Evolutionary conservation across 2,888 invertebrate genomes (phyloP).

Genomic region (Hydraecia micacea): DNA sequence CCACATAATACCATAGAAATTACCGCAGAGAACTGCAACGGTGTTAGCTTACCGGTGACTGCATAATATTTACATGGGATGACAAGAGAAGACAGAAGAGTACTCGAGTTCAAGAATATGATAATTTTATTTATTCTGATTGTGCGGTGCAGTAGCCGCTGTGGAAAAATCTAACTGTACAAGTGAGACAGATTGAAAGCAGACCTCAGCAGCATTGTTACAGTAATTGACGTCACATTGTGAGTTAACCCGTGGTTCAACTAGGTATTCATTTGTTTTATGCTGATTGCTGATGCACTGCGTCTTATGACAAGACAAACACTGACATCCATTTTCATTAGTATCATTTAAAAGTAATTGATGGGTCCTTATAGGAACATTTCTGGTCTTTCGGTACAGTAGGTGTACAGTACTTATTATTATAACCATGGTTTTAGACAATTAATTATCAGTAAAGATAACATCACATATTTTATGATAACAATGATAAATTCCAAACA

Average conservation of each 20-base stretch:
- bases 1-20: conserved; percentile 16
- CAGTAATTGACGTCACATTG: neutral
- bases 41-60: conserved; percentile 21
- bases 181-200: neutral
- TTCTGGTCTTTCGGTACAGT: neutral
- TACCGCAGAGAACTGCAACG: conserved; percentile 14
- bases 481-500: neutral
- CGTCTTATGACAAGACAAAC: conserved; percentile 7
- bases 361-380: neutral
- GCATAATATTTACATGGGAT: conserved; percentile 28
- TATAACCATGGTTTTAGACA: neutral
- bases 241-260: conserved; percentile 11
- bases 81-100: conserved; percentile 4
- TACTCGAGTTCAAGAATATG: neutral
- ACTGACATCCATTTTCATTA: neutral
- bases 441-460: neutral
- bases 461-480: neutral
- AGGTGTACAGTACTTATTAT: neutral
- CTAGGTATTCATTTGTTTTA: neutral
- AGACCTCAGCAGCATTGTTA: neutral
- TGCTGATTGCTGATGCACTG: conserved; percentile 28
- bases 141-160: neutral
- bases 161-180: conserved; percentile 6
- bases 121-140: conserved; percentile 26
- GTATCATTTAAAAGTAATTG: neutral